Conservation (phyloP, 2,888 invertebrate genomes). For the Acleris emargana region DNA sequence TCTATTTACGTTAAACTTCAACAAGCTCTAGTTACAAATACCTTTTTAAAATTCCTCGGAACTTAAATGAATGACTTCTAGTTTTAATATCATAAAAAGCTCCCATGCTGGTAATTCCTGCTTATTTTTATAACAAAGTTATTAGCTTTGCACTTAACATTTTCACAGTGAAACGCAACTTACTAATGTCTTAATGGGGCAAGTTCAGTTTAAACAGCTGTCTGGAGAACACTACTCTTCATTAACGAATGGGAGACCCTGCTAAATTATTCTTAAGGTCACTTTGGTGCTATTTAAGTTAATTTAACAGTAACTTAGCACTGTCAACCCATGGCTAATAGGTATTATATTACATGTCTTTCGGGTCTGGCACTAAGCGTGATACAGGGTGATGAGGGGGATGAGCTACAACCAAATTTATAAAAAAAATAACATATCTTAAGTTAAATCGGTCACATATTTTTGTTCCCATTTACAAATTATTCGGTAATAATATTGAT, state of each 20-base stretch:
- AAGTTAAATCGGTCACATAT: no score
- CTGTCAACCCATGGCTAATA: slow-evolving; percentile 25
- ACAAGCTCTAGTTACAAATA: neutral
- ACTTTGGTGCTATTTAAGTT: slow-evolving; percentile 78
- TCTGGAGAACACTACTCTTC: slow-evolving; percentile 77
- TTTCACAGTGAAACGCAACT: slow-evolving; percentile 51
- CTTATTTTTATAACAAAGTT: slow-evolving; percentile 17
- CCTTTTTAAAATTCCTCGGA: neutral
- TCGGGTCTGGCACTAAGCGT: neutral
- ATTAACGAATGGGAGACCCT: slow-evolving; percentile 70
- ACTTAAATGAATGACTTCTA: neutral
- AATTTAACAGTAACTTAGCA: slow-evolving; percentile 75
- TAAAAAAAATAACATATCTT: no score
- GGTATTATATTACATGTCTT: slow-evolving; percentile 4
- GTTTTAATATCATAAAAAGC: slow-evolving; percentile 14
- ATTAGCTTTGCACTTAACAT: slow-evolving; percentile 19
- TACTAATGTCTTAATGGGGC: slow-evolving; percentile 79
- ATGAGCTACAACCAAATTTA: no score
- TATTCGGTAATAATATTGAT: no score
- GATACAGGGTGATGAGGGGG: no score
- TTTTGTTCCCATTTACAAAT: no score
- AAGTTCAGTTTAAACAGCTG: slow-evolving; percentile 76
- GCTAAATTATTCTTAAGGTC: slow-evolving; percentile 81
- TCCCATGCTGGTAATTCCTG: slow-evolving; percentile 16
- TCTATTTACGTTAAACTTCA: neutral